A percentile compares a stretch with the other conserved stretches of the same genome.
Conservation (phyloP, 1,140 invertebrate genomes). For the Rhizoglyphus robini region DNA sequence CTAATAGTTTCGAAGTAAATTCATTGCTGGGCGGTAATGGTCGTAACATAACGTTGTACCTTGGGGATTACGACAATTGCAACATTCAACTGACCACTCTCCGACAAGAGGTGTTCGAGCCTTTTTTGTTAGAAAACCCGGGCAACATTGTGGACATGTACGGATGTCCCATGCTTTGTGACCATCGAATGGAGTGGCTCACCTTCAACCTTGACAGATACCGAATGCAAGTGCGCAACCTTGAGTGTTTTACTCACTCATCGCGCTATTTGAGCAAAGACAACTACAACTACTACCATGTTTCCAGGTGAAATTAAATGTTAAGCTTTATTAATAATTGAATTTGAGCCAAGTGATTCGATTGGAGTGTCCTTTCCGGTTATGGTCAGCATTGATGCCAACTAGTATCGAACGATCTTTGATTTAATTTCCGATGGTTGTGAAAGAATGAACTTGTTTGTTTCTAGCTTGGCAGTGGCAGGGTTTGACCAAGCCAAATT, state of each 20-base stretch:
- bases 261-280: background rate
- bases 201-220: background rate
- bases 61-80: slow-evolving; percentile 13
- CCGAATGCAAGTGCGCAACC: background rate
- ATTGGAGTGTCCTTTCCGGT: too few species aligned
- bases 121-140: slow-evolving; percentile 1
- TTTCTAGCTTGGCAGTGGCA: too few species aligned
- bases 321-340: too few species aligned
- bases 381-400: too few species aligned
- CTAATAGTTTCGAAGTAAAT: slow-evolving; percentile 1
- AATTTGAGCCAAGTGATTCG: too few species aligned
- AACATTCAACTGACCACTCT: background rate
- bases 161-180: slow-evolving; percentile 16
- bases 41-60: background rate
- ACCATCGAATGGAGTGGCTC: slow-evolving; percentile 8
- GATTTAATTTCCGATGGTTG: too few species aligned
- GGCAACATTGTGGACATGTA: slow-evolving; percentile 12
- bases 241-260: background rate
- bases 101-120: slow-evolving; percentile 2
- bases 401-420: too few species aligned
- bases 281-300: slow-evolving; percentile 6
- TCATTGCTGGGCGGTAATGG: slow-evolving; percentile 9
- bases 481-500: too few species aligned
- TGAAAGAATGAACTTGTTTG: too few species aligned
- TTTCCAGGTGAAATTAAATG: background rate